These are phyloP conservation scores for Paramormyrops hopkinsi DNA, from an alignment of 2,797 vertebrate species.

Conservation along the genomic window DNA sequence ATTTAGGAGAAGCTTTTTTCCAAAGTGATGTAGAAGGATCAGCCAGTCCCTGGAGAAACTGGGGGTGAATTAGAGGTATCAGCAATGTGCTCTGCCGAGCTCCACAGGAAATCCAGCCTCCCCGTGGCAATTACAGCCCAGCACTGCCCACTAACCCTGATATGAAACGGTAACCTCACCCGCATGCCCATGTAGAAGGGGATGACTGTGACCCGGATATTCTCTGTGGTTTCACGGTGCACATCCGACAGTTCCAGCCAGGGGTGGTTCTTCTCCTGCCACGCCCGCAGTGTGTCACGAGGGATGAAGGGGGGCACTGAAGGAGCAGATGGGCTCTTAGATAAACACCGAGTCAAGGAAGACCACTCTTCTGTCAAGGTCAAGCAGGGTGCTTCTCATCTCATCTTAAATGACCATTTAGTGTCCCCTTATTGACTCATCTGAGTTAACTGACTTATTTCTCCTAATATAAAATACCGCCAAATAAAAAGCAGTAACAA, in stretches of 20 bases:
- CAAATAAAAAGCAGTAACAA: not conserved
- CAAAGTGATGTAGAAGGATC: not conserved
- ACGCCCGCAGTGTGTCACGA: conserved; percentile 86
- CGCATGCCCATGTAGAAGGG: conserved; percentile 99
- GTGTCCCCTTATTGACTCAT: not conserved
- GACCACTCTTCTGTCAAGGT: not conserved
- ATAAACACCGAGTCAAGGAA: not conserved
- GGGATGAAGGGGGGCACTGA: conserved; percentile 80
- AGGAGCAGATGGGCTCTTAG: not conserved
- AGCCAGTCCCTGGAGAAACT: not conserved
- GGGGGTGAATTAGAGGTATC: not conserved
- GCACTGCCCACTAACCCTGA: not conserved
- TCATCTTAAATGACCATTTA: not conserved
- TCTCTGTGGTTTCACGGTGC: conserved; percentile 93
- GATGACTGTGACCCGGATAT: conserved; percentile 93
- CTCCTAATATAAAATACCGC: not conserved
- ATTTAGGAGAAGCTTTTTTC: not conserved
- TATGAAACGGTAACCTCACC: conserved; percentile 54
- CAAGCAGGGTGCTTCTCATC: not conserved
- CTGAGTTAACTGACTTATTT: not conserved
- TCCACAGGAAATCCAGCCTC: not conserved
- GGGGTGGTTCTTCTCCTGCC: conserved; percentile 98
- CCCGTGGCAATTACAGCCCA: not conserved
- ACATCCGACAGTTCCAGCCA: conserved; percentile 97
- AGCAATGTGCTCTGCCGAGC: not conserved